A percentile compares a stretch with the other conserved stretches of the same genome.
Conservation (phyloP, 1,140 invertebrate genomes). For the Drosophila mayri region DNA sequence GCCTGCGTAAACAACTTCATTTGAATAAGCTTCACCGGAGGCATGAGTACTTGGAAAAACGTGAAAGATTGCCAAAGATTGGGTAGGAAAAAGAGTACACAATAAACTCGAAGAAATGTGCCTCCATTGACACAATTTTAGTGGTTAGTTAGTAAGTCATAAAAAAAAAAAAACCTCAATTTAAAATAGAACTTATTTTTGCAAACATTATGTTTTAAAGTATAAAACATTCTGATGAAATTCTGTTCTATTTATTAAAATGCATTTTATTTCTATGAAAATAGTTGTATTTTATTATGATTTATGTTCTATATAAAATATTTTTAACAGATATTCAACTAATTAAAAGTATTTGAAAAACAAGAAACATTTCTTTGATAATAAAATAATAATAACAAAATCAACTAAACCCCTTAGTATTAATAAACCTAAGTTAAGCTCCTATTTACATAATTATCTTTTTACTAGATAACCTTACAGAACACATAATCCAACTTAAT, state of each 20-base stretch:
- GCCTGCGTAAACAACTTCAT: conserved; percentile 33
- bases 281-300: too few species aligned
- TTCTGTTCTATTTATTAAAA: too few species aligned
- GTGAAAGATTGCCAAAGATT: conserved; percentile 15
- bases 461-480: background rate
- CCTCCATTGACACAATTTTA: background rate
- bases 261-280: too few species aligned
- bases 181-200: background rate
- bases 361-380: too few species aligned
- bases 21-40: conserved; percentile 21
- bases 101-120: background rate
- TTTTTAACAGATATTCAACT: too few species aligned
- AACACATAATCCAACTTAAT: background rate
- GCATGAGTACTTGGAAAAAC: conserved; percentile 7
- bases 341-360: too few species aligned
- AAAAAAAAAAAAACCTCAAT: background rate
- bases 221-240: too few species aligned
- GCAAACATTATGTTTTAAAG: background rate
- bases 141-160: background rate
- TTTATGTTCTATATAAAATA: too few species aligned
- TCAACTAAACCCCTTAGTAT: too few species aligned
- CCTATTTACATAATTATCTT: background rate
- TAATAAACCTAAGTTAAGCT: background rate
- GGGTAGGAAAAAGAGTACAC: background rate
- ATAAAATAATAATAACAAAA: too few species aligned